These are phyloP conservation scores for Carlito syrichta DNA, from an alignment of 2,113 vertebrate genomes.

Conservation along the genomic window DNA sequence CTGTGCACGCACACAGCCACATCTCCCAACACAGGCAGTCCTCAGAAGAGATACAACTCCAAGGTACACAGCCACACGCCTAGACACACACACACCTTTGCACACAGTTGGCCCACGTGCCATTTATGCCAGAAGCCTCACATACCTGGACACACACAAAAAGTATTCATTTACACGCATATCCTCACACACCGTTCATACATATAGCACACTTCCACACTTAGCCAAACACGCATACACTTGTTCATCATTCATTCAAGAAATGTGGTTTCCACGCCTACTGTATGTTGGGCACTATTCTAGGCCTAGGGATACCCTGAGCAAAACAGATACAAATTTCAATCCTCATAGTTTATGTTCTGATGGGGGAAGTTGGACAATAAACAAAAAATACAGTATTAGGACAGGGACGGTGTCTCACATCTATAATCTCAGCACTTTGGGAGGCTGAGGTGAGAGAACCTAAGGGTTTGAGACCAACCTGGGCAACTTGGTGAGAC, in stretches of 20 bases:
- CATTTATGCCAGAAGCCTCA: neutral
- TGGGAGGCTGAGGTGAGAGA: too few relatives aligned
- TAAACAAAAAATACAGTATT: constrained; percentile 7
- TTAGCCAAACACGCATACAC: neutral
- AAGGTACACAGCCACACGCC: neutral
- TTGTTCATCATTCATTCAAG: neutral
- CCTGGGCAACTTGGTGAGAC: too few relatives aligned
- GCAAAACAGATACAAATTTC: neutral
- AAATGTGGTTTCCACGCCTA: neutral
- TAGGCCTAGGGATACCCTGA: neutral
- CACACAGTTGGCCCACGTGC: neutral
- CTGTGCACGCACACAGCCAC: neutral
- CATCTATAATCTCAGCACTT: too few relatives aligned
- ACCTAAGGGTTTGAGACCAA: too few relatives aligned
- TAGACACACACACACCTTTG: neutral
- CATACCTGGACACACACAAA: neutral
- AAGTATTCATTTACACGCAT: neutral
- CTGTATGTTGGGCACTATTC: neutral
- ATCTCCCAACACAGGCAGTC: neutral
- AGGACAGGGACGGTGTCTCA: too few relatives aligned
- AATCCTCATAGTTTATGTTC: neutral
- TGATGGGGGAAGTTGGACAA: neutral
- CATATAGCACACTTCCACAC: neutral
- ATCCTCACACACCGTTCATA: neutral
- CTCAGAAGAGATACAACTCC: neutral